A percentile compares a stretch with the other conserved stretches of the same genome.
Conservation (phyloP, 2,888 invertebrate species). For the Neoascia interrupta region DNA sequence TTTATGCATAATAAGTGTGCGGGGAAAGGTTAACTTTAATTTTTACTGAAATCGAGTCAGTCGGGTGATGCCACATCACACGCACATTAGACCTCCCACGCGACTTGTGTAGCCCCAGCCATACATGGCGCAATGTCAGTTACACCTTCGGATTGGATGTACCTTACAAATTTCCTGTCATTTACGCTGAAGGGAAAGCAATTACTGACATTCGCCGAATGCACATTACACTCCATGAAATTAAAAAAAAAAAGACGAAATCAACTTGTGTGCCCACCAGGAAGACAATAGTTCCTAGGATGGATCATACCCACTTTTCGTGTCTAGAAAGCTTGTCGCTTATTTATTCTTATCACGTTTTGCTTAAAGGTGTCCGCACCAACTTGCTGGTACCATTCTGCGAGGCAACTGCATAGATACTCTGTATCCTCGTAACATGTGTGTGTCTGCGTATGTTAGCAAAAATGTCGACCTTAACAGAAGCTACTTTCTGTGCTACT, state of each 20-base stretch:
- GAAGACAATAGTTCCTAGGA: slow-evolving; percentile 25
- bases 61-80: too few relatives aligned
- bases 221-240: slow-evolving; percentile 25
- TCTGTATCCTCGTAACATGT: too few relatives aligned
- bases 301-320: too few relatives aligned
- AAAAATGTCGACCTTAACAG: too few relatives aligned
- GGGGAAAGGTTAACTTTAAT: too few relatives aligned
- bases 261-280: slow-evolving; percentile 50
- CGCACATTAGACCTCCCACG: slow-evolving; percentile 47
- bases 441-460: slow-evolving; percentile 44
- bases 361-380: slow-evolving; percentile 45
- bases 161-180: slow-evolving; percentile 63
- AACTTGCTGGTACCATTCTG: slow-evolving; percentile 9
- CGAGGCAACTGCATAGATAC: slow-evolving; percentile 10
- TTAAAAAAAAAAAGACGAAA: slow-evolving; percentile 23
- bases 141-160: slow-evolving; percentile 28
- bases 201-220: slow-evolving; percentile 45
- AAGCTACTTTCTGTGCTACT: slow-evolving; percentile 28
- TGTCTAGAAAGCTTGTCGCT: slow-evolving; percentile 36
- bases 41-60: too few relatives aligned
- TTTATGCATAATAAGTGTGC: too few relatives aligned
- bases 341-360: slow-evolving; percentile 64
- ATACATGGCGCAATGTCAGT: slow-evolving; percentile 22
- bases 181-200: slow-evolving; percentile 53
- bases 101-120: neutral